Conservation (phyloP, 2,888 invertebrate genomes). For the Meloe dianella region DNA sequence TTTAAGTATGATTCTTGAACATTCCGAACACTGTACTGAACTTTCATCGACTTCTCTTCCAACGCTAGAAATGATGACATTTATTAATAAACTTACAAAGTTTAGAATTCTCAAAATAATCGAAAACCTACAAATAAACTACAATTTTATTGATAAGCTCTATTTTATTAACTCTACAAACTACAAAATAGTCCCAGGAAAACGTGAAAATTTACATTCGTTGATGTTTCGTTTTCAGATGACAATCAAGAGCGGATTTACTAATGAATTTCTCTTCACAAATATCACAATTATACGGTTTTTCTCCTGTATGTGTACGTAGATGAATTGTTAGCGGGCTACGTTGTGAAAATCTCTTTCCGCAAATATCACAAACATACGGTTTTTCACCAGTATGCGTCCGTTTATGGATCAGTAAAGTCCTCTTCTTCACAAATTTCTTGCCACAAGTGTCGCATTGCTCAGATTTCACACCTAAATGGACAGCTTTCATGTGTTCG, state of each 20-base stretch:
- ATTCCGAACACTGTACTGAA: neutral
- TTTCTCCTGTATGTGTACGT: conserved; percentile 38
- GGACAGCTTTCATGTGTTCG: conserved; percentile 44
- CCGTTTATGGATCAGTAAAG: neutral
- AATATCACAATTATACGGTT: conserved; percentile 34
- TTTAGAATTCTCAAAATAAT: neutral
- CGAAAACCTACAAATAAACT: neutral
- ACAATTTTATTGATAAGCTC: neutral
- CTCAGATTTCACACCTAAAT: conserved; percentile 57
- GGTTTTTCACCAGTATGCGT: conserved; percentile 27
- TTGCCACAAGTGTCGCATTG: conserved; percentile 58
- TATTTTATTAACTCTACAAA: neutral
- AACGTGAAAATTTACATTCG: neutral
- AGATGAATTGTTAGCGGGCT: conserved; percentile 62
- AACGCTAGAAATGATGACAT: neutral
- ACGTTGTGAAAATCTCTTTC: conserved; percentile 63
- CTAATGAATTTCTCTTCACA: conserved; percentile 28
- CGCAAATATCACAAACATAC: conserved; percentile 50
- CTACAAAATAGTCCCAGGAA: no score
- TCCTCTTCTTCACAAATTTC: conserved; percentile 31
- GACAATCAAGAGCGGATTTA: neutral
- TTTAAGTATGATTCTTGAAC: neutral
- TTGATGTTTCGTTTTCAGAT: neutral
- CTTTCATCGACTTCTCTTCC: neutral
- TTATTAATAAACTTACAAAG: neutral